Conservation (phyloP, 2,888 invertebrate genomes). For the Sinodicranocentrus sp. region DNA sequence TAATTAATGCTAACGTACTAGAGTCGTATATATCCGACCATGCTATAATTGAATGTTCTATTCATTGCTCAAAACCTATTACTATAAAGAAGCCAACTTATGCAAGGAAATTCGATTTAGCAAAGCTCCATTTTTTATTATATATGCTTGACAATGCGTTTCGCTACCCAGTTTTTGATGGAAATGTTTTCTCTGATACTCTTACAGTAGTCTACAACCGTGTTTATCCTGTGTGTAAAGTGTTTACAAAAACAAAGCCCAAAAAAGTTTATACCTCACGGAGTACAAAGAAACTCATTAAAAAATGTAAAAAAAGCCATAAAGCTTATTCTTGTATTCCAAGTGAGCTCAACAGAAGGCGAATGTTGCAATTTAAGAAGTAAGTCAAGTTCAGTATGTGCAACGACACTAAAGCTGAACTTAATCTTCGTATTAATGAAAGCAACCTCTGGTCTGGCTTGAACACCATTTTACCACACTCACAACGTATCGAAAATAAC, state of each 20-base stretch:
- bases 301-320: neutral
- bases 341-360: neutral
- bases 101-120: neutral
- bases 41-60: neutral
- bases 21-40: slow-evolving; percentile 2
- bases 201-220: neutral
- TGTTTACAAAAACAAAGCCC: neutral
- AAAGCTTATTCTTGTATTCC: neutral
- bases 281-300: neutral
- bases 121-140: neutral
- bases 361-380: neutral
- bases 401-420: neutral
- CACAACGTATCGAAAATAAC: neutral
- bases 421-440: neutral
- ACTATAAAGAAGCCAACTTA: no score
- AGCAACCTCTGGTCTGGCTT: neutral
- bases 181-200: neutral
- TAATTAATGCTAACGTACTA: neutral
- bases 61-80: neutral
- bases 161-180: neutral
- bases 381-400: neutral
- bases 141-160: neutral
- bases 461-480: neutral
- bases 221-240: neutral
- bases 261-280: neutral